These are phyloP conservation scores for Cranoglanis bouderius DNA, from an alignment of 2,113 vertebrate genomes.

Conservation along the genomic window DNA sequence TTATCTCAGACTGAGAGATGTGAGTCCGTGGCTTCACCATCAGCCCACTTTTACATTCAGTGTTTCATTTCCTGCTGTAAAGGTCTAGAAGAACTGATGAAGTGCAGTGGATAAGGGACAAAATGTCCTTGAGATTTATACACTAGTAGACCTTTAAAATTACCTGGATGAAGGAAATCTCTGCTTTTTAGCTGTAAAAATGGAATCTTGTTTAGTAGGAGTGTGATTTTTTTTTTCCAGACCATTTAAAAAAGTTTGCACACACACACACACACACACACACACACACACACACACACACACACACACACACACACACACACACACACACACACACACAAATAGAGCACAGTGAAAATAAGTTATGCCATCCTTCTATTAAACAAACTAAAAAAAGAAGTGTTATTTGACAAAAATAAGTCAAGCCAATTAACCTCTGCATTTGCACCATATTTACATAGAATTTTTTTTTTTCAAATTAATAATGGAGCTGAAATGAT, in stretches of 20 bases:
- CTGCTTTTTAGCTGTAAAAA: not conserved
- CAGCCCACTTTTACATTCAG: not conserved
- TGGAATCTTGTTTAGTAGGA: not conserved
- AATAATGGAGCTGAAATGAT: not conserved
- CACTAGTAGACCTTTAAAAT: not conserved
- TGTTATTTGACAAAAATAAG: not conserved
- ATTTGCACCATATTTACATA: not conserved
- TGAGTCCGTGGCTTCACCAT: not conserved
- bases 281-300: not conserved
- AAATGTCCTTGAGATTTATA: not conserved
- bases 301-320: not conserved
- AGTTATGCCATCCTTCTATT: not conserved
- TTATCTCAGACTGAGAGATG: conserved; percentile 22
- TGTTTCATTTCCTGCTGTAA: not conserved
- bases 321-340: not conserved
- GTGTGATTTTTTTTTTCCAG: not conserved
- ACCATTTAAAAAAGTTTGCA: not conserved
- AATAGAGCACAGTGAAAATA: not conserved
- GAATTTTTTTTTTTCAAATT: not conserved
- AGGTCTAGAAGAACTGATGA: not conserved
- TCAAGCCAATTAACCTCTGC: not conserved
- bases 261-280: not conserved
- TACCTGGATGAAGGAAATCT: not conserved
- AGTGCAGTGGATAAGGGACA: not conserved
- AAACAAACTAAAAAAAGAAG: not conserved